Evolutionary conservation across 2,888 invertebrate genomes (phyloP).

Genomic region (Hyposoter dolosus): DNA sequence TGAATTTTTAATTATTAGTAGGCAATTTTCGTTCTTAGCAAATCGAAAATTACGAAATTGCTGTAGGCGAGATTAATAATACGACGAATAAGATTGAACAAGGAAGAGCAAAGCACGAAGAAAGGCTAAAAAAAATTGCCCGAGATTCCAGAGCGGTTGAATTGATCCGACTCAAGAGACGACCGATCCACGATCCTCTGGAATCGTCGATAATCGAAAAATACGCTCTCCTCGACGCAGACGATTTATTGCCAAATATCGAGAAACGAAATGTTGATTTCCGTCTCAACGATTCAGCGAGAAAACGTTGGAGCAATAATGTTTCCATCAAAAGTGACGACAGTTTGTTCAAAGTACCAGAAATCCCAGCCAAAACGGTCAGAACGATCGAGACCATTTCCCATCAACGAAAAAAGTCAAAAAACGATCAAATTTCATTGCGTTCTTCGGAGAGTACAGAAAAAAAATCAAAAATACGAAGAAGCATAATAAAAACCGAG

Average conservation of each 20-base stretch:
- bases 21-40: conserved; percentile 62
- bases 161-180: conserved; percentile 75
- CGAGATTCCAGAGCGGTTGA: conserved; percentile 73
- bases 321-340: conserved; percentile 48
- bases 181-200: conserved; percentile 72
- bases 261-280: conserved; percentile 44
- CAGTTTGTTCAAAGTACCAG: conserved; percentile 44
- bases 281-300: conserved; percentile 73
- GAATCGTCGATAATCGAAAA: conserved; percentile 67
- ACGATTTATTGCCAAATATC: conserved; percentile 76
- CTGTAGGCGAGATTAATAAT: conserved; percentile 70
- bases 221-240: conserved; percentile 78
- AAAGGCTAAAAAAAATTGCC: conserved; percentile 72
- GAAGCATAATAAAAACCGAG: conserved; percentile 69
- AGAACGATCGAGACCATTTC: conserved; percentile 68
- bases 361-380: conserved; percentile 24
- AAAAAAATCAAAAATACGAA: conserved; percentile 38
- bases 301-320: conserved; percentile 66
- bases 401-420: conserved; percentile 56
- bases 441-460: conserved; percentile 16
- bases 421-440: conserved; percentile 51
- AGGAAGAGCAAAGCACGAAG: conserved; percentile 73
- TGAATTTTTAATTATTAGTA: not conserved
- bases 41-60: conserved; percentile 66
- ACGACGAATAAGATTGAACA: conserved; percentile 78